Conservation (phyloP, 1,140 invertebrate species). For the Lamellibrachia luymesi region DNA sequence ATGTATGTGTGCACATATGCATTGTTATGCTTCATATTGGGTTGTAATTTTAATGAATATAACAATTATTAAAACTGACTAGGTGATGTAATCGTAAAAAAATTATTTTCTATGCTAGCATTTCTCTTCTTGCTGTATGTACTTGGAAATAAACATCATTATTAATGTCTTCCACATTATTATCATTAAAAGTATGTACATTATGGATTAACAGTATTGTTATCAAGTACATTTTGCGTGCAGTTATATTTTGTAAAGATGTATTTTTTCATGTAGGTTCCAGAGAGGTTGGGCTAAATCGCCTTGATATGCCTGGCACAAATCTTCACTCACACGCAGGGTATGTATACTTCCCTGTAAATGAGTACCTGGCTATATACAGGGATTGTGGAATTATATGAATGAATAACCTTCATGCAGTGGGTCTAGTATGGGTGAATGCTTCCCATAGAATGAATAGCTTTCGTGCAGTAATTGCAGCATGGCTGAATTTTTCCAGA, state of each 20-base stretch:
- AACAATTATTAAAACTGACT: not conserved
- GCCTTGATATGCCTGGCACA: conserved; percentile 85
- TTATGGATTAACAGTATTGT: not conserved
- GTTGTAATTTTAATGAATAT: not conserved
- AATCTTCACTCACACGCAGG: conserved; percentile 92
- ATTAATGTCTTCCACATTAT: not conserved
- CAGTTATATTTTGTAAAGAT: not conserved
- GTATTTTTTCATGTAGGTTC: conserved; percentile 55
- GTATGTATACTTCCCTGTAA: conserved; percentile 23
- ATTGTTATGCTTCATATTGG: not conserved
- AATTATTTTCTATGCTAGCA: no score
- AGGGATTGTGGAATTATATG: not conserved
- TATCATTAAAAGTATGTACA: not conserved
- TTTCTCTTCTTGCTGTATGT: no score
- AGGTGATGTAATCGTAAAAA: no score
- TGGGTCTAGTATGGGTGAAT: not conserved
- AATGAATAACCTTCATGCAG: no score
- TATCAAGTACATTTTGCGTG: not conserved
- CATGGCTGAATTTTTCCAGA: no score
- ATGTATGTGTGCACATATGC: no score
- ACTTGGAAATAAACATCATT: not conserved
- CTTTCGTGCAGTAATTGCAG: not conserved
- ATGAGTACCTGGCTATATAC: not conserved
- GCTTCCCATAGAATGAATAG: no score
- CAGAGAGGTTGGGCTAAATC: conserved; percentile 68